Base-by-base conservation (phyloP, 2,797 vertebrate species). In the Otus scops region DNA sequence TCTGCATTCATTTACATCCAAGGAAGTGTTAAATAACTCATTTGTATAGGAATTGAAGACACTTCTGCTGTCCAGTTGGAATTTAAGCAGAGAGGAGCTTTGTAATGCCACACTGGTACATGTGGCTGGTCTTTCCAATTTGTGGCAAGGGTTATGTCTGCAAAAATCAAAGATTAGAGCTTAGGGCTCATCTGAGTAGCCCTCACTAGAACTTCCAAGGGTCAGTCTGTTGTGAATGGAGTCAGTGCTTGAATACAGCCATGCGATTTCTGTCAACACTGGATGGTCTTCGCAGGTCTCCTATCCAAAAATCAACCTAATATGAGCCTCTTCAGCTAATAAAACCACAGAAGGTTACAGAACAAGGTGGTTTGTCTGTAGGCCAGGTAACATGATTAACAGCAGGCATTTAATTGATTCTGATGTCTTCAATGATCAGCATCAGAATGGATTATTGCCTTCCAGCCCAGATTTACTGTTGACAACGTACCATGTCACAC, bases 381-480 rank as follows among this genome's bases (percentile, higher is more conserved):
- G 81, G 39, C 82, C 54, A 81, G n/a, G 61, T 92, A 95, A 51
- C 50, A 91, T 92, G 82, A 88, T 96, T 92, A 95, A 86, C 89
- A 94, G 43, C 7, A 7, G 57, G 39, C 39, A 50, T 79, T 94
- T 96, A 95, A 96, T 88, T 96, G 67, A 88, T 88, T 90, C 79
- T 88, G 79, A 43, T 90, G 83, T 88, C 93, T 92, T 86, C 89
- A 78, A 5, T 45, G 89, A 94, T 93, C 82, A 85, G 80, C 83
- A 70, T 28, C 0, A 1, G 83, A 86, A 95, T 74, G 65, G 79
- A 74, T 83, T 91, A 78, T 93, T 95, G 83, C 78, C 57, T 89
- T 63, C 53, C 54, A 86, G 79, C 36, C 36, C 77, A 90, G 93
- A 93, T 93, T 91, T 96, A 93, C 73, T 90, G 94, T 81, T 93